Conservation (phyloP, 2,888 invertebrate genomes). For the Ochropacha duplaris region DNA sequence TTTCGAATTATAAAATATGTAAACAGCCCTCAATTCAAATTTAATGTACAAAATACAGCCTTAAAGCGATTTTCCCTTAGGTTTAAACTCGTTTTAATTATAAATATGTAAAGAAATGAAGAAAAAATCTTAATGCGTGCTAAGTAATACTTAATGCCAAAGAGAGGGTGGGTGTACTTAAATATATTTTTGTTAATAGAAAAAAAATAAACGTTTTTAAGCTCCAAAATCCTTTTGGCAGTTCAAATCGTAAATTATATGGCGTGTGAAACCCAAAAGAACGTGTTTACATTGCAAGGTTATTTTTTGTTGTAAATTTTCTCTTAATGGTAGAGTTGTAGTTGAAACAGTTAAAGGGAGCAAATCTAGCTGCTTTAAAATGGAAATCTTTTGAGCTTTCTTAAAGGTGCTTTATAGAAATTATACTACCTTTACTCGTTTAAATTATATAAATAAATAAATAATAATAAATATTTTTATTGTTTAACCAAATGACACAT, state of each 20-base stretch:
- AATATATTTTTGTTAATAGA: background rate
- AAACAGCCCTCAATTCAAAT: conserved; percentile 1
- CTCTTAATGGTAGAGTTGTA: conserved; percentile 17
- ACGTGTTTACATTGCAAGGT: conserved; percentile 15
- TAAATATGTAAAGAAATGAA: conserved; percentile 4
- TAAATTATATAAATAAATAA: too few species aligned
- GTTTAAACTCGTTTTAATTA: conserved; percentile 1
- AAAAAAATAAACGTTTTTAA: background rate
- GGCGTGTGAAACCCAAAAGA: conserved; percentile 23
- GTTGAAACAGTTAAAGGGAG: conserved; percentile 8
- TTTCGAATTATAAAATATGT: conserved; percentile 3
- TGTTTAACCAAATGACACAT: too few species aligned
- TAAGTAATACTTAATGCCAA: conserved; percentile 4
- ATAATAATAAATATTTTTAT: too few species aligned
- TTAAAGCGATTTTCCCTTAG: conserved; percentile 4
- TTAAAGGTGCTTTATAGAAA: too few species aligned
- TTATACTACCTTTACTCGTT: background rate
- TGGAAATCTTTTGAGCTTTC: background rate
- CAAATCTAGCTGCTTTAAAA: background rate
- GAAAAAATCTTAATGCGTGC: conserved; percentile 7
- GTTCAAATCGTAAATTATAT: conserved; percentile 34
- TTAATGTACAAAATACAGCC: conserved; percentile 3
- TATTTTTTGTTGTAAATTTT: conserved; percentile 19
- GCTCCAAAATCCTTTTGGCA: conserved; percentile 22
- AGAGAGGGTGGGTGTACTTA: background rate